phyloP scores from a whole-genome alignment of 2,113 vertebrate species.

The Onychorhynchus coronatus region DNA sequence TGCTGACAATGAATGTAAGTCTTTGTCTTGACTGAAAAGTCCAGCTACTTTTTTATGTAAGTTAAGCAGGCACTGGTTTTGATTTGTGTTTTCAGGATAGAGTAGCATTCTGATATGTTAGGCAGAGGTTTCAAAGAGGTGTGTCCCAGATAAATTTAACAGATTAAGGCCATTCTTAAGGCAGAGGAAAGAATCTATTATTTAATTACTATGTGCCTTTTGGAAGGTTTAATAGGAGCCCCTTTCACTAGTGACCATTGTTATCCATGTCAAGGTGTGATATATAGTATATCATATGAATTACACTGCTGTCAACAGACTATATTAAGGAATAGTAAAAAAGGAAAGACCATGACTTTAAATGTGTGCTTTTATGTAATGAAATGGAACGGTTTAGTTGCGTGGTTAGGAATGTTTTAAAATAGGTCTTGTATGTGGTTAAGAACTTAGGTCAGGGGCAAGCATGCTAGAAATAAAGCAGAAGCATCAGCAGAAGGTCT shows the following conservation, averaged over 20 bases:
- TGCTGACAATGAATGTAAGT: neutral
- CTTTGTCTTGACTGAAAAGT: constrained; percentile 1
- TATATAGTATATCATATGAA: neutral
- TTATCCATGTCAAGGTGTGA: neutral
- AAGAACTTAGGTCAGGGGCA: neutral
- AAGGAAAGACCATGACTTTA: neutral
- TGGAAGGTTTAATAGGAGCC: neutral
- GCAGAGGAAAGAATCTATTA: neutral
- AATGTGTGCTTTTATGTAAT: neutral
- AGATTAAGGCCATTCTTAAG: neutral
- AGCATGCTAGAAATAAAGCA: neutral
- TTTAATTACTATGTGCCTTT: neutral
- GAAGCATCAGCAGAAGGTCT: neutral
- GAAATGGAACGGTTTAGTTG: neutral
- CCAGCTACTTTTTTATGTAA: neutral
- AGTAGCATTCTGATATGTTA: neutral
- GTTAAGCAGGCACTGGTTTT: neutral
- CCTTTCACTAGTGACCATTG: neutral
- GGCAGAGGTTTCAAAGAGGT: neutral
- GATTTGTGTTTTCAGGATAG: neutral
- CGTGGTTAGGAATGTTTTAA: neutral
- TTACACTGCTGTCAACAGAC: neutral
- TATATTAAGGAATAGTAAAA: neutral
- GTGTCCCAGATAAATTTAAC: neutral
- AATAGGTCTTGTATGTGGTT: neutral